Percentiles rank a stretch among this genome's conserved stretches.
phyloP scores from a whole-genome alignment of 2,113 vertebrate genomes.

The Morone saxatilis region DNA sequence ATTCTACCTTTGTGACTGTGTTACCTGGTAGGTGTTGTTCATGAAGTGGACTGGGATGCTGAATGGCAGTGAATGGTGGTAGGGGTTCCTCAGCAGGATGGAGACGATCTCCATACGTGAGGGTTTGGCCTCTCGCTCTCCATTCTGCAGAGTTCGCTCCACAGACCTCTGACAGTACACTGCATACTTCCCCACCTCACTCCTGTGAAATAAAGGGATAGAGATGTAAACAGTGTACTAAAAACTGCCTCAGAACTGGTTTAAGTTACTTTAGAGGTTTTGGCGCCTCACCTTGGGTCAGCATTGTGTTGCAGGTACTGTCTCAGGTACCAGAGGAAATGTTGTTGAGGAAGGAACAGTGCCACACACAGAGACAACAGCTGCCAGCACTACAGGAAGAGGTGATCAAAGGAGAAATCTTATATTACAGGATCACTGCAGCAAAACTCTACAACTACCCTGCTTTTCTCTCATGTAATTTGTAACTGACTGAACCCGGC shows the following conservation, averaged over 20 bases:
- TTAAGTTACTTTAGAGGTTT: neutral
- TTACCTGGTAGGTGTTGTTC: slow-evolving; percentile 92
- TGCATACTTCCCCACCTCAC: slow-evolving; percentile 91
- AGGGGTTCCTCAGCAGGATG: slow-evolving; percentile 92
- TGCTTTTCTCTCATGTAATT: no score
- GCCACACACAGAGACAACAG: slow-evolving; percentile 91
- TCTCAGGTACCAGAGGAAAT: slow-evolving; percentile 92
- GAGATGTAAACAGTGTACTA: neutral
- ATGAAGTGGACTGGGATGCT: slow-evolving; percentile 94
- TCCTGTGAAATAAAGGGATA: slow-evolving; percentile 72
- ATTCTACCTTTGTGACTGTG: neutral
- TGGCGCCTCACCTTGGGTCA: slow-evolving; percentile 85
- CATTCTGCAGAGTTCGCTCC: slow-evolving; percentile 87
- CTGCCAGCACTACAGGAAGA: slow-evolving; percentile 88
- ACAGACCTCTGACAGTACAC: slow-evolving; percentile 92
- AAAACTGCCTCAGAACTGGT: neutral
- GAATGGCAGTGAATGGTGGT: slow-evolving; percentile 92
- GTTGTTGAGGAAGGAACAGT: slow-evolving; percentile 92
- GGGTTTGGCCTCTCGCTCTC: slow-evolving; percentile 90
- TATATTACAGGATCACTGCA: no score
- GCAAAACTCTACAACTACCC: no score
- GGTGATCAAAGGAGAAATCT: no score
- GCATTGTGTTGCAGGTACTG: slow-evolving; percentile 89
- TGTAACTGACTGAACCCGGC: neutral
- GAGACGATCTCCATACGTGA: slow-evolving; percentile 94